These are phyloP conservation scores for Lota lota DNA, from an alignment of 2,113 vertebrate species.

Conservation along the genomic window DNA sequence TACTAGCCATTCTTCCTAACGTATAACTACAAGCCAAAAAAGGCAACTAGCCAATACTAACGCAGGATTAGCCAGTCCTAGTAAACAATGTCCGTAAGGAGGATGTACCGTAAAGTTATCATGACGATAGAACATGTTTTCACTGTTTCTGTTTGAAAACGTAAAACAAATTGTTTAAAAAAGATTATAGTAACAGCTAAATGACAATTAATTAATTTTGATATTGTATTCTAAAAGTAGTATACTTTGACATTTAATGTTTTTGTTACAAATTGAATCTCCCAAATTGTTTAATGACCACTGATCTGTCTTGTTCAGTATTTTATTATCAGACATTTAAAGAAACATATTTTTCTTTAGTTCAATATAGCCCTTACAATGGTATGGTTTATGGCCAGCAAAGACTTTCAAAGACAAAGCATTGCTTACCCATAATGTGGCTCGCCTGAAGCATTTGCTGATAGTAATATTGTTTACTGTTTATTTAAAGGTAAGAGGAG, in stretches of 20 bases:
- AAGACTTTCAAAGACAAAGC: slow-evolving; percentile 12
- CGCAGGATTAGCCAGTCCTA: no score
- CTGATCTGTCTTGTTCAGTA: slow-evolving; percentile 17
- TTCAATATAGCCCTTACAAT: background rate
- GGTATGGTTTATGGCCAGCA: slow-evolving; percentile 8
- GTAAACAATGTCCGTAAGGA: no score
- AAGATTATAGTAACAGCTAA: background rate
- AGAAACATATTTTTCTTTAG: background rate
- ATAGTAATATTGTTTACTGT: slow-evolving; percentile 26
- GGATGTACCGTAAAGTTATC: no score
- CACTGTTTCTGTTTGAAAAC: no score
- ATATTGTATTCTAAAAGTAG: slow-evolving; percentile 10
- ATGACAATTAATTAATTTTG: slow-evolving; percentile 5
- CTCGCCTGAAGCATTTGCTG: slow-evolving; percentile 28
- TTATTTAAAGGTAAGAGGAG: slow-evolving; percentile 33
- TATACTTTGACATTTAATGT: background rate
- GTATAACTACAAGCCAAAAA: no score
- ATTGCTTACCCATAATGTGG: slow-evolving; percentile 23
- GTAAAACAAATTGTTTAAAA: no score
- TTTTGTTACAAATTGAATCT: slow-evolving; percentile 8
- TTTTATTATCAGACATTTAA: background rate
- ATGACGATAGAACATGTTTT: no score
- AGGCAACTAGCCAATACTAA: no score
- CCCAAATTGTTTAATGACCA: slow-evolving; percentile 11
- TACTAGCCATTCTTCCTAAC: no score